Evolutionary conservation across 2,113 vertebrate species (phyloP).

Genomic region (Alligator mississippiensis): DNA sequence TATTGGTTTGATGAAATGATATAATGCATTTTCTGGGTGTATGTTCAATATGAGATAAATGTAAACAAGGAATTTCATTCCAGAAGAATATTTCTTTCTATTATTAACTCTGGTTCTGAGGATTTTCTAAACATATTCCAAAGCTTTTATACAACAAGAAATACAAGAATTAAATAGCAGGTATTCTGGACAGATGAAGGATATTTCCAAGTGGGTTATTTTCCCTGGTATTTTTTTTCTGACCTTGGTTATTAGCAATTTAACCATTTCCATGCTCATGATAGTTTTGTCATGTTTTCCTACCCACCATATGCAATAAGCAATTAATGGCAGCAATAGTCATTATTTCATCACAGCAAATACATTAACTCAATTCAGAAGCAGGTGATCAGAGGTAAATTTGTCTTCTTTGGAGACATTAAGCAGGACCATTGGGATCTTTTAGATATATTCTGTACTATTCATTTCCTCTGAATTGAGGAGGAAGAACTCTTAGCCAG

Average conservation of each 20-base stretch:
- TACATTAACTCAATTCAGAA: background rate
- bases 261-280: background rate
- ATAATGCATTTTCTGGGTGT: rapidly evolving
- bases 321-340: constrained; percentile 15
- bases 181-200: background rate
- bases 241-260: background rate
- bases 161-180: background rate
- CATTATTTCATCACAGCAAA: background rate
- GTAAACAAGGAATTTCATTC: background rate
- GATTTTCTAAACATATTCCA: background rate
- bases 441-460: background rate
- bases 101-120: background rate
- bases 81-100: background rate
- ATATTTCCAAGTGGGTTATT: background rate
- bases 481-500: background rate
- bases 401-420: background rate
- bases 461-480: background rate
- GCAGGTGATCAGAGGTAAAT: background rate
- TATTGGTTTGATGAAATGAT: background rate
- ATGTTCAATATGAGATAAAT: background rate
- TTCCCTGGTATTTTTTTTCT: background rate
- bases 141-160: background rate
- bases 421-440: background rate
- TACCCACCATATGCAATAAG: background rate
- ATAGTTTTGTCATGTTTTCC: background rate